These are phyloP conservation scores for Archaeoteleia sp. DNA, from an alignment of 2,888 invertebrate genomes.

Conservation along the genomic window DNA sequence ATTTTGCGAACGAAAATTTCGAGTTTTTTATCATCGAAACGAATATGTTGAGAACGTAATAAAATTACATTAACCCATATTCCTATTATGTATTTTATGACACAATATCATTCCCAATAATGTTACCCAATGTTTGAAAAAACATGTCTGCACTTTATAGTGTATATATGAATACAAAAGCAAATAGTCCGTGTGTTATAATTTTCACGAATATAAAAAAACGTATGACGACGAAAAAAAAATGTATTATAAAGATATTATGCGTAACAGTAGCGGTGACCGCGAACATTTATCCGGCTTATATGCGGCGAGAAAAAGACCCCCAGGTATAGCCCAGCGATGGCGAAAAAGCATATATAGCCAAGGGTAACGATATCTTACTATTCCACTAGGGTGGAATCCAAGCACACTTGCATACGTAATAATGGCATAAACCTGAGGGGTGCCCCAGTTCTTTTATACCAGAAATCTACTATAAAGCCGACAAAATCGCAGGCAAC, in stretches of 20 bases:
- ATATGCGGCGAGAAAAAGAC: slow-evolving; percentile 37
- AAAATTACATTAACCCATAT: too few species aligned
- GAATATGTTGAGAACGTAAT: too few species aligned
- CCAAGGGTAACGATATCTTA: slow-evolving; percentile 59
- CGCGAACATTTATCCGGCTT: slow-evolving; percentile 47
- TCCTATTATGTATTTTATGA: too few species aligned
- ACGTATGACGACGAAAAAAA: slow-evolving; percentile 4
- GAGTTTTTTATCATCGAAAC: too few species aligned
- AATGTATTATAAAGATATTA: slow-evolving; percentile 33
- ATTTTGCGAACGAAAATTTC: too few species aligned
- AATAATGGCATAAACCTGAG: slow-evolving; percentile 69
- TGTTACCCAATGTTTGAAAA: too few species aligned
- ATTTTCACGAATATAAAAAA: slow-evolving; percentile 14
- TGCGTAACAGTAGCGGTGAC: slow-evolving; percentile 26
- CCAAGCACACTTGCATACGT: slow-evolving; percentile 68
- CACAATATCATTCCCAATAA: too few species aligned
- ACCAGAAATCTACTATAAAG: slow-evolving; percentile 67
- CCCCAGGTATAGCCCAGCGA: slow-evolving; percentile 46
- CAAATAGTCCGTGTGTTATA: neutral
- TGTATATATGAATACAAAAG: neutral
- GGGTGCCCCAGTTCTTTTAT: slow-evolving; percentile 67
- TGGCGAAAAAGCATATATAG: slow-evolving; percentile 12
- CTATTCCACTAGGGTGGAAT: slow-evolving; percentile 58
- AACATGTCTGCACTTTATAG: neutral
- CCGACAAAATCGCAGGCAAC: slow-evolving; percentile 64